These are phyloP conservation scores for Diplolepis rosae DNA, from an alignment of 2,888 invertebrate genomes.

Conservation along the genomic window DNA sequence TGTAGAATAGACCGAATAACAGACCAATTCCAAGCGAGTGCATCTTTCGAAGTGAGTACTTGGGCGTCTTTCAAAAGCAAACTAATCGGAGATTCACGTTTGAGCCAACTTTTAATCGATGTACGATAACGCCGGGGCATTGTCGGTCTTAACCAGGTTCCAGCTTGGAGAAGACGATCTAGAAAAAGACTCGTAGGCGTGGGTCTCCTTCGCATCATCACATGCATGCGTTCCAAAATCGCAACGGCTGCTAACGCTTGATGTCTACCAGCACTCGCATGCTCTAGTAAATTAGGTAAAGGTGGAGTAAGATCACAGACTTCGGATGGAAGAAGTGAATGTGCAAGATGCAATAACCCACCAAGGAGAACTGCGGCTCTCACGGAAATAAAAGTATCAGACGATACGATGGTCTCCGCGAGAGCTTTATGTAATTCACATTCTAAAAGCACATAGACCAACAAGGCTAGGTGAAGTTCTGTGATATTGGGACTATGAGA, in stretches of 20 bases:
- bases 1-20: slow-evolving; percentile 80
- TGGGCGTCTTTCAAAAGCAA: slow-evolving; percentile 83
- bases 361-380: slow-evolving; percentile 92
- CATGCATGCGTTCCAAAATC: slow-evolving; percentile 85
- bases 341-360: slow-evolving; percentile 90
- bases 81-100: slow-evolving; percentile 65
- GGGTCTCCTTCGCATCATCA: slow-evolving; percentile 86
- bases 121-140: slow-evolving; percentile 61
- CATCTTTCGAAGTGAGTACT: slow-evolving; percentile 87
- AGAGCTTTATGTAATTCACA: slow-evolving; percentile 90
- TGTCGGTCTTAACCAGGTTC: slow-evolving; percentile 66
- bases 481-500: slow-evolving; percentile 91
- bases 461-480: slow-evolving; percentile 91
- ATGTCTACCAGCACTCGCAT: slow-evolving; percentile 86
- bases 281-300: slow-evolving; percentile 86
- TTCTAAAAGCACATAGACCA: slow-evolving; percentile 92
- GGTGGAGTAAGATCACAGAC: slow-evolving; percentile 89
- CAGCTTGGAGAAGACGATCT: slow-evolving; percentile 81
- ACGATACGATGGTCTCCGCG: slow-evolving; percentile 92
- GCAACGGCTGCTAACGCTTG: slow-evolving; percentile 89
- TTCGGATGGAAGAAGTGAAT: slow-evolving; percentile 89
- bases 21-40: slow-evolving; percentile 94
- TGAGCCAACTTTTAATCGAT: slow-evolving; percentile 64
- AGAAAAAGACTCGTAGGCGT: slow-evolving; percentile 89
- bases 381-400: slow-evolving; percentile 92